Evolutionary conservation across 2,888 invertebrate species (phyloP).

Genomic region (Pollenia amentaria): DNA sequence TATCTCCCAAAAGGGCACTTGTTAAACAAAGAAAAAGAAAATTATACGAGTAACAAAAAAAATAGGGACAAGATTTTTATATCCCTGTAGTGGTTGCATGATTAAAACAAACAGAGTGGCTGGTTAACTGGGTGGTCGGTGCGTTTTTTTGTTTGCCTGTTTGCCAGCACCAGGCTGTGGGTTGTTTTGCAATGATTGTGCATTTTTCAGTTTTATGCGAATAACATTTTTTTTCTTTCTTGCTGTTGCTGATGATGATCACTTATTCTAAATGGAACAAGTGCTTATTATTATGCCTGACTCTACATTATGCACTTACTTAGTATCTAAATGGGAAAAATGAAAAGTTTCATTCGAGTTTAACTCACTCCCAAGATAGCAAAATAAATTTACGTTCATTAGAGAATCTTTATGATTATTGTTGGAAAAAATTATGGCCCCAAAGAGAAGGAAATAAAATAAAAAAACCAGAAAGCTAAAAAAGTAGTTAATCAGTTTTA

Average conservation of each 20-base stretch:
- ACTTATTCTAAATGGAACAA: constrained; percentile 60
- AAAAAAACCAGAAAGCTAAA: constrained; percentile 4
- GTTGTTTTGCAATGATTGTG: constrained; percentile 38
- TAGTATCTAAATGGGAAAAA: constrained; percentile 41
- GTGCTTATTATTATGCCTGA: constrained; percentile 52
- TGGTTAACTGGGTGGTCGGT: constrained; percentile 6
- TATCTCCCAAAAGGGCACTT: constrained; percentile 61
- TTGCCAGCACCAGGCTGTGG: not conserved
- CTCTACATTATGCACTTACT: constrained; percentile 8
- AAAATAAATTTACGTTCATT: constrained; percentile 11
- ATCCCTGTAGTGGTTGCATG: constrained; percentile 44
- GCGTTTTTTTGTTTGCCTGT: constrained; percentile 10
- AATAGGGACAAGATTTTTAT: constrained; percentile 66
- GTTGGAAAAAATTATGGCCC: not conserved
- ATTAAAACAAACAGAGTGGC: constrained; percentile 34
- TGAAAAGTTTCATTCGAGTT: constrained; percentile 17
- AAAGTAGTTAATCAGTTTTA: constrained; percentile 46
- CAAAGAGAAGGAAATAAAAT: not conserved
- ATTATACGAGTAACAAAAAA: constrained; percentile 44
- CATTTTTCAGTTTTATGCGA: constrained; percentile 21
- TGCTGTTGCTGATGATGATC: constrained; percentile 18
- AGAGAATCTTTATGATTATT: not conserved
- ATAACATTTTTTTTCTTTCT: not conserved
- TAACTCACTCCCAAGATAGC: constrained; percentile 14
- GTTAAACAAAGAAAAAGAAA: constrained; percentile 66